Percentiles rank a stretch among this genome's conserved stretches.
These are phyloP conservation scores for Tenebrio molitor DNA, from an alignment of 1,140 invertebrate genomes.

Conservation along the genomic window DNA sequence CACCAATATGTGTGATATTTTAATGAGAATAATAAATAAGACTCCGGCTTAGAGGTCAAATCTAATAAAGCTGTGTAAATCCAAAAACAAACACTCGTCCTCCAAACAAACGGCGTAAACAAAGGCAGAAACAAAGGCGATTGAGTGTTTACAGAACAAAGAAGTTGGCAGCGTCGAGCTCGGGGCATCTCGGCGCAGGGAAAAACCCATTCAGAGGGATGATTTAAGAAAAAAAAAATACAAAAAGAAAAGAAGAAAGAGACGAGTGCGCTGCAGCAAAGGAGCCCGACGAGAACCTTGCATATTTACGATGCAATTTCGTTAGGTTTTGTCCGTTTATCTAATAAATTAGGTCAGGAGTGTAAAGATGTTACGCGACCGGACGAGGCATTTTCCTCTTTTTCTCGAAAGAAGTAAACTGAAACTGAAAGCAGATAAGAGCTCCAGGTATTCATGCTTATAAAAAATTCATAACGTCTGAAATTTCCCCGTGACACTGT, in stretches of 20 bases:
- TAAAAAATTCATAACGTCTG: slow-evolving; percentile 47
- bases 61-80: slow-evolving; percentile 28
- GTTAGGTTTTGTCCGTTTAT: slow-evolving; percentile 34
- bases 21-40: slow-evolving; percentile 21
- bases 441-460: slow-evolving; percentile 44
- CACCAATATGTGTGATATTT: slow-evolving; percentile 9
- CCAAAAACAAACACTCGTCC: slow-evolving; percentile 34
- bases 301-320: slow-evolving; percentile 41
- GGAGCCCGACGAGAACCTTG: slow-evolving; percentile 17
- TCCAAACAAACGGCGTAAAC: slow-evolving; percentile 30
- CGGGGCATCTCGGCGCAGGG: neutral
- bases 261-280: neutral
- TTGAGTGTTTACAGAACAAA: slow-evolving; percentile 48
- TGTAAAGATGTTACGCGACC: slow-evolving; percentile 4
- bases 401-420: slow-evolving; percentile 40
- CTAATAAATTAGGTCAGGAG: slow-evolving; percentile 21
- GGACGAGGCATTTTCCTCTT: slow-evolving; percentile 20
- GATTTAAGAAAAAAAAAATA: slow-evolving; percentile 1
- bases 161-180: slow-evolving; percentile 14
- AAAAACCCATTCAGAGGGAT: slow-evolving; percentile 9
- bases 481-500: slow-evolving; percentile 46
- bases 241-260: neutral
- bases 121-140: slow-evolving; percentile 30
- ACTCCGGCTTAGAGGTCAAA: slow-evolving; percentile 6
- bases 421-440: slow-evolving; percentile 50